phyloP scores from a whole-genome alignment of 2,113 vertebrate genomes.

The Acrocephalus kingi region DNA sequence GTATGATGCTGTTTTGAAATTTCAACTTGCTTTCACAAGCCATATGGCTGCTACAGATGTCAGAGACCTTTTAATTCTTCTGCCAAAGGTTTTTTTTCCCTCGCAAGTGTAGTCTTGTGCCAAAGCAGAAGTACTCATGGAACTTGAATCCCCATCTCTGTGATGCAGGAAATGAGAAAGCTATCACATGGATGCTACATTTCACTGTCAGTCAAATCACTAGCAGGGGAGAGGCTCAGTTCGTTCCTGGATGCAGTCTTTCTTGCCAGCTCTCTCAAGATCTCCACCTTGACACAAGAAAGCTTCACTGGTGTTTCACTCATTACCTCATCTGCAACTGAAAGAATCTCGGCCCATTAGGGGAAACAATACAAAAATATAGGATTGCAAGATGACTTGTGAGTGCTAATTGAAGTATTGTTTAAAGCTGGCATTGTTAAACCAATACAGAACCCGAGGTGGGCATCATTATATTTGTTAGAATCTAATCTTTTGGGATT shows the following conservation, averaged over 20 bases:
- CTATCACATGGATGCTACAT: neutral
- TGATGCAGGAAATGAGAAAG: neutral
- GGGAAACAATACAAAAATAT: neutral
- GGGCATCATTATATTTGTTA: neutral
- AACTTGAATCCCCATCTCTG: neutral
- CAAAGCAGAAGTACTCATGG: neutral
- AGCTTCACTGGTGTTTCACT: neutral
- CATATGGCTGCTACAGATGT: neutral
- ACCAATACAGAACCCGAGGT: neutral
- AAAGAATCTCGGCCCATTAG: neutral
- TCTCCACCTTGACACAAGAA: neutral
- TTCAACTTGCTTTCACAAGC: neutral
- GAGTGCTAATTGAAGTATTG: neutral
- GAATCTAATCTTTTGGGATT: neutral
- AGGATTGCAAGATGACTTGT: neutral
- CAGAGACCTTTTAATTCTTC: neutral
- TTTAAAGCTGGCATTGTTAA: neutral
- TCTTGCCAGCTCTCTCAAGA: neutral
- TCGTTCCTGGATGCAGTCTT: neutral
- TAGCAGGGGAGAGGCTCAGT: neutral
- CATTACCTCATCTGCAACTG: neutral
- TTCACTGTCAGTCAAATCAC: neutral
- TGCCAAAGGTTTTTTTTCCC: neutral
- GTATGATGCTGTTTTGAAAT: neutral
- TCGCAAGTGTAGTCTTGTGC: neutral